A percentile compares a stretch with the other conserved stretches of the same genome.
Evolutionary conservation across 2,797 vertebrate species (phyloP).

Genomic region (Pipistrellus kuhlii): DNA sequence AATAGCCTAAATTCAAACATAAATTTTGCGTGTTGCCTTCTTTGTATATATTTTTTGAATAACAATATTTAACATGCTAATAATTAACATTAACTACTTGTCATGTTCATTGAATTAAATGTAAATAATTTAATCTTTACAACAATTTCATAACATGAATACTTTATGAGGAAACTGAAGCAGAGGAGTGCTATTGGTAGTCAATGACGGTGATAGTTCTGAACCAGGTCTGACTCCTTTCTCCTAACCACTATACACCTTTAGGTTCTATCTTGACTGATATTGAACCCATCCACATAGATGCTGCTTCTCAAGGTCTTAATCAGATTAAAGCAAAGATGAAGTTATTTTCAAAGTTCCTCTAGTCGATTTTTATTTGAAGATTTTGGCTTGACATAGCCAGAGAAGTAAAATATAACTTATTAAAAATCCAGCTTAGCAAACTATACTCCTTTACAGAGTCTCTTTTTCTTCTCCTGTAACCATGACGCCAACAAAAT

Average conservation of each 20-base stretch:
- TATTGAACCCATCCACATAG: background rate
- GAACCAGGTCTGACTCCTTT: background rate
- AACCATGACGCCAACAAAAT: background rate
- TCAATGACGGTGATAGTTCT: background rate
- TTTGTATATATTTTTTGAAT: background rate
- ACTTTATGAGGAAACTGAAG: background rate
- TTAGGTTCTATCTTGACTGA: background rate
- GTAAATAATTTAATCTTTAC: background rate
- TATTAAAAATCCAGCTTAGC: background rate
- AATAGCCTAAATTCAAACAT: conserved; percentile 39
- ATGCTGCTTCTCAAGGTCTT: background rate
- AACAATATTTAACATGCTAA: background rate
- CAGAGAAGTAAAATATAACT: background rate
- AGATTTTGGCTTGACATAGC: background rate
- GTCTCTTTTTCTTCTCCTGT: background rate
- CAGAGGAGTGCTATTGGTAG: background rate
- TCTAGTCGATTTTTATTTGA: background rate
- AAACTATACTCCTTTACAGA: background rate
- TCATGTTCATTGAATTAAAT: background rate
- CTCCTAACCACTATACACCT: background rate
- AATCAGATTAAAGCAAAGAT: background rate
- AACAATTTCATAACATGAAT: background rate
- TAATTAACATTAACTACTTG: background rate
- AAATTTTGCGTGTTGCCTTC: background rate
- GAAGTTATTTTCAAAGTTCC: background rate